Base-by-base conservation (phyloP, 2,888 invertebrate species). In the Sepiola atlantica region DNA sequence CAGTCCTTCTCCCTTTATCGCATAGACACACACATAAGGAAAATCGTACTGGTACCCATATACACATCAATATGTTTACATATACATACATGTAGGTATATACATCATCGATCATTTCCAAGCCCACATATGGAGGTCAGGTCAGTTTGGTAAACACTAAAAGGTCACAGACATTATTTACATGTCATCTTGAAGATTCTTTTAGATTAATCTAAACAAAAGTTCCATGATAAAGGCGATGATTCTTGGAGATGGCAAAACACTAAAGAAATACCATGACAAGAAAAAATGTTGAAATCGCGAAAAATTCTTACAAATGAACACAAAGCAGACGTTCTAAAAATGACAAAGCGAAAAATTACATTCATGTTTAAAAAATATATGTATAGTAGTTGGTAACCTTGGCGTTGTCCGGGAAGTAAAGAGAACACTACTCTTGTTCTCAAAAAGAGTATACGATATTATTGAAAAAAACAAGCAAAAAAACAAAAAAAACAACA, bases 131-230 rank as follows among this genome's bases (percentile, higher is more conserved):
- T 77, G n/a, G 77, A 77, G 77, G 32, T 77, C 77, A 77, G 77
- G 77, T 77, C 77, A 77, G 77, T 32, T 77, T 77, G 32, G 77
- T 77, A 77, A 77, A 77, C 77, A 77, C 16, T 32, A 32, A 77
- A 77, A 77, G 77, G 77, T 77, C 77, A 77, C n/a, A 77, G 77
- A 32, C n/a, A 77, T 77, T 77, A 77, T 77, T 77, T 77, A 77
- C 77, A 32, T 32, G 32, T 77, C 77, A 77, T 77, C 77, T 77
- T 32, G 77, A 12, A 32, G 77, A 77, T 77, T 77, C 77, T n/a
- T 77, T 77, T 77, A 32, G 77, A 16, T 77, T 77, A 77, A 20
- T 77, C 77, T 77, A 77, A 77, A 77, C 77, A 77, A 32, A 77
- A 32, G 16, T 77, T n/a, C n/a, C 77, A 77, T 77, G 77, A 77